These are phyloP conservation scores for Aphidius colemani DNA, from an alignment of 2,888 invertebrate species.

Conservation along the genomic window DNA sequence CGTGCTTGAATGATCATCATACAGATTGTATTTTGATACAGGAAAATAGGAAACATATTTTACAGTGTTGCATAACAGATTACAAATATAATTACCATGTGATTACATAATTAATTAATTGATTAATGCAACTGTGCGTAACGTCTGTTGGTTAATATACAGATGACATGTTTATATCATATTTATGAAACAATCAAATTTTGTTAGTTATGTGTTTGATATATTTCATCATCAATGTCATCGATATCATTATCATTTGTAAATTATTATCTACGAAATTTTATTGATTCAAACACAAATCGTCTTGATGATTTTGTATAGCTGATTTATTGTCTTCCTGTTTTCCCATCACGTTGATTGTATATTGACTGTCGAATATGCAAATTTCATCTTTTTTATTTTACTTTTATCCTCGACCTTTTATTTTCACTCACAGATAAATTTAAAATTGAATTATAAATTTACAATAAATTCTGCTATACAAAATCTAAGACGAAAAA, in stretches of 20 bases:
- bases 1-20: conserved; percentile 27
- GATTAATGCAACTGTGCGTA: conserved; percentile 56
- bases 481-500: too few species aligned
- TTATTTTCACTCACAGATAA: too few species aligned
- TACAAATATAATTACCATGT: conserved; percentile 55
- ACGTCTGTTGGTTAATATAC: conserved; percentile 46
- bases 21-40: conserved; percentile 20
- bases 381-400: background rate
- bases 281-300: conserved; percentile 11
- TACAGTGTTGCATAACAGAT: conserved; percentile 44
- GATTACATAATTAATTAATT: conserved; percentile 57
- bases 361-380: background rate
- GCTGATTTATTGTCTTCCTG: conserved; percentile 18
- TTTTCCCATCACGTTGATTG: background rate
- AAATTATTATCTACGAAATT: conserved; percentile 20
- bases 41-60: conserved; percentile 45
- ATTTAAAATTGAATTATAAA: background rate
- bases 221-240: conserved; percentile 21
- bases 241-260: conserved; percentile 14
- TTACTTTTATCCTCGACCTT: too few species aligned
- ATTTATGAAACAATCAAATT: conserved; percentile 18
- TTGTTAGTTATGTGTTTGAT: too few species aligned
- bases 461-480: background rate
- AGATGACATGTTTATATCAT: conserved; percentile 17
- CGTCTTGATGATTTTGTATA: conserved; percentile 36